Percentiles rank a stretch among this genome's conserved stretches.
These are phyloP conservation scores for Homalodisca vitripennis DNA, from an alignment of 1,140 invertebrate species.

Conservation along the genomic window DNA sequence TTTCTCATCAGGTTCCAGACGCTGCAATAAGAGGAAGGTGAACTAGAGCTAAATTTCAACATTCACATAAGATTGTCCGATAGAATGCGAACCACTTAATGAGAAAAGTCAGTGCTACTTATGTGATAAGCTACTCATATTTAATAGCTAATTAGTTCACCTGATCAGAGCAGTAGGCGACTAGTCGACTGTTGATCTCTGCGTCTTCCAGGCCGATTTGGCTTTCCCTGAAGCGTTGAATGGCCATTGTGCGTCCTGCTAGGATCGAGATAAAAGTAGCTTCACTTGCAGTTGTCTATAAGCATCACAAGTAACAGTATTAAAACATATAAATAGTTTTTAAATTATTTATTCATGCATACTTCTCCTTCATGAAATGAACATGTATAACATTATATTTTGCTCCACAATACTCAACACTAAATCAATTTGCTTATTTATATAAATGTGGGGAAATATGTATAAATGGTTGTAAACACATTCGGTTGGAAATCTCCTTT, in stretches of 20 bases:
- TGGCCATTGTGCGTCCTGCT: slow-evolving; percentile 84
- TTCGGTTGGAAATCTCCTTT: too few species aligned
- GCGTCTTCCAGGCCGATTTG: slow-evolving; percentile 77
- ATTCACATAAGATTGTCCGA: too few species aligned
- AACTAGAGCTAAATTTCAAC: too few species aligned
- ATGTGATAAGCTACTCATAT: too few species aligned
- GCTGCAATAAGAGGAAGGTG: too few species aligned
- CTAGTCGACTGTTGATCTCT: slow-evolving; percentile 87
- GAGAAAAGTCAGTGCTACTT: too few species aligned
- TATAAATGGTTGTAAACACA: too few species aligned
- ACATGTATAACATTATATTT: too few species aligned
- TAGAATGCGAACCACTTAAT: too few species aligned
- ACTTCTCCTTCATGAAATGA: neutral
- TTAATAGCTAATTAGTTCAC: too few species aligned
- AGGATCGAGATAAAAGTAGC: slow-evolving; percentile 87
- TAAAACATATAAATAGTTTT: neutral
- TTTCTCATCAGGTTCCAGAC: too few species aligned
- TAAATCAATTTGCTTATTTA: neutral
- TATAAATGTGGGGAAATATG: neutral
- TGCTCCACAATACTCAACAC: too few species aligned
- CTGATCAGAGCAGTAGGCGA: slow-evolving; percentile 95
- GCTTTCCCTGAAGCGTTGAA: slow-evolving; percentile 62
- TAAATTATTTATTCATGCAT: neutral
- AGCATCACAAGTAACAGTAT: neutral
- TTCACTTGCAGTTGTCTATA: slow-evolving; percentile 83